These are phyloP conservation scores for Ostrea denselamellosa DNA, from an alignment of 1,140 invertebrate species.

Conservation along the genomic window DNA sequence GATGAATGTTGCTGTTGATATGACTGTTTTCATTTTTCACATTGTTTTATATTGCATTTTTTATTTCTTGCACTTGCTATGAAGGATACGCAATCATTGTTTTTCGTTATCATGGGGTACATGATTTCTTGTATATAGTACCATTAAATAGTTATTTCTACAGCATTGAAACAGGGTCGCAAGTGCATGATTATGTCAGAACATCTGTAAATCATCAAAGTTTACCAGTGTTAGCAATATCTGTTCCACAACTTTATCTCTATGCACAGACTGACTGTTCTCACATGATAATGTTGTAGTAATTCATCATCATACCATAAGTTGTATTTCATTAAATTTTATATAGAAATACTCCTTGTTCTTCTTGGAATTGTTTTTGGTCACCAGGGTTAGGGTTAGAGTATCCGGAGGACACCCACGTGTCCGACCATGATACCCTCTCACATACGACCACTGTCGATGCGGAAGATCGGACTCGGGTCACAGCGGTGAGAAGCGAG, in stretches of 20 bases:
- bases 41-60: background rate
- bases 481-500: too few relatives aligned
- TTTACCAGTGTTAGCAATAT: background rate
- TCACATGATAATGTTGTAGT: background rate
- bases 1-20: background rate
- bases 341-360: background rate
- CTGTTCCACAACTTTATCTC: background rate
- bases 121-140: conserved; percentile 2
- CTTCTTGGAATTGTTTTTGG: background rate
- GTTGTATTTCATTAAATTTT: conserved; percentile 37
- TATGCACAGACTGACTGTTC: conserved; percentile 23
- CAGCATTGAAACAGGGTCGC: conserved; percentile 27
- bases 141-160: conserved; percentile 1
- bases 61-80: background rate
- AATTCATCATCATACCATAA: conserved; percentile 15
- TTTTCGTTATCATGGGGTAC: background rate
- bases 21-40: background rate
- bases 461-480: too few relatives aligned
- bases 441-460: too few relatives aligned
- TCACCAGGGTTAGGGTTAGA: too few relatives aligned
- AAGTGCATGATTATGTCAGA: background rate
- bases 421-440: too few relatives aligned
- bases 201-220: background rate
- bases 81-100: conserved; percentile 21
- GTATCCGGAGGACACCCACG: too few relatives aligned